Conservation (phyloP, 2,888 invertebrate species). For the Petrophora chlorosata region DNA sequence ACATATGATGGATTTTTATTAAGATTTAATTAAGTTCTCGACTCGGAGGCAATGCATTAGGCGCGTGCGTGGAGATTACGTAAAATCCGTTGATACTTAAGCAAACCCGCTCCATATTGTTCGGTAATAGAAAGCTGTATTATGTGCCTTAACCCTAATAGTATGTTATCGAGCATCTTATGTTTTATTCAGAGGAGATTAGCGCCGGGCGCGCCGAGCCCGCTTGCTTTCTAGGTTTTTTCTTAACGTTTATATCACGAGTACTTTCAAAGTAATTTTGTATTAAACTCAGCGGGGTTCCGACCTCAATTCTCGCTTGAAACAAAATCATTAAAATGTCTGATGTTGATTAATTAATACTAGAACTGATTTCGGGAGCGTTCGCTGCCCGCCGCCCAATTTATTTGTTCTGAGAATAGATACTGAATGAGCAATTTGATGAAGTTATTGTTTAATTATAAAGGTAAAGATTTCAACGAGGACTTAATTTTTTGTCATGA, state of each 20-base stretch:
- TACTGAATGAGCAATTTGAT: constrained; percentile 17
- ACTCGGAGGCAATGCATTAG: constrained; percentile 51
- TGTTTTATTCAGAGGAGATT: constrained; percentile 81
- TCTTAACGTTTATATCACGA: constrained; percentile 60
- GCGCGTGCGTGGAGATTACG: constrained; percentile 62
- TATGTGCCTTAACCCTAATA: constrained; percentile 76
- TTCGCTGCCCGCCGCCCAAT: constrained; percentile 36
- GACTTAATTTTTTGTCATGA: neutral
- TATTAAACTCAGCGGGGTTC: constrained; percentile 44
- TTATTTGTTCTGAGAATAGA: constrained; percentile 36
- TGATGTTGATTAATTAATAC: constrained; percentile 60
- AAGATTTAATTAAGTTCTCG: constrained; percentile 73
- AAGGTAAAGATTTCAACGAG: neutral
- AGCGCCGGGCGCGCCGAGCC: constrained; percentile 52
- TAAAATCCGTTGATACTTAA: constrained; percentile 41
- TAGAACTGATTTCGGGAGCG: constrained; percentile 51
- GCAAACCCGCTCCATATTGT: constrained; percentile 50
- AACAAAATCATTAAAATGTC: constrained; percentile 56
- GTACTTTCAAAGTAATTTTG: constrained; percentile 42
- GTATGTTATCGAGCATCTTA: constrained; percentile 77
- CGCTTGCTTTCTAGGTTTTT: constrained; percentile 64
- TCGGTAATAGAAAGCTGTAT: constrained; percentile 71
- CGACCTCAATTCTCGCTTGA: constrained; percentile 39
- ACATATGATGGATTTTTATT: constrained; percentile 61
- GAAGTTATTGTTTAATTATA: constrained; percentile 18